phyloP scores from a whole-genome alignment of 2,888 invertebrate species.

The Chrysomela aeneicollis region DNA sequence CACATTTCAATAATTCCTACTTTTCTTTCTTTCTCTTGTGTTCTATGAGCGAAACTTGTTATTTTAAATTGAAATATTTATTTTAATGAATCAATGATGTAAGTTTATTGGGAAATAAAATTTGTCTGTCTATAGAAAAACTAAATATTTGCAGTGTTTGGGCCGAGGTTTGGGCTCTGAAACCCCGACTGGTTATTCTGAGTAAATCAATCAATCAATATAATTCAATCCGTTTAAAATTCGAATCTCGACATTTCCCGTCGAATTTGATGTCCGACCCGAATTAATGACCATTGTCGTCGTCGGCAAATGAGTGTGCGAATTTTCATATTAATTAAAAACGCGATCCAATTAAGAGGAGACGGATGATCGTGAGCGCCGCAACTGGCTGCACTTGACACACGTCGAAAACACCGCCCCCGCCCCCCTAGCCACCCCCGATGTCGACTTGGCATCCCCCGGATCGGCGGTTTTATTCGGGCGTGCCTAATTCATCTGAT shows the following conservation, averaged over 20 bases:
- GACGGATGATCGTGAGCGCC: slow-evolving; percentile 56
- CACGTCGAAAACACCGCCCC: slow-evolving; percentile 58
- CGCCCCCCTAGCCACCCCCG: slow-evolving; percentile 37
- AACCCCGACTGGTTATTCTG: too few relatives aligned
- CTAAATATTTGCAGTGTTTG: too few relatives aligned
- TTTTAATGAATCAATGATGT: too few relatives aligned
- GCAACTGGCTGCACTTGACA: slow-evolving; percentile 60
- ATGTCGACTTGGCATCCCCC: slow-evolving; percentile 35
- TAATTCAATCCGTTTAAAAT: too few relatives aligned
- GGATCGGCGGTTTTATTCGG: slow-evolving; percentile 40
- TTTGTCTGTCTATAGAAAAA: too few relatives aligned
- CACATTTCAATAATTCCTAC: too few relatives aligned
- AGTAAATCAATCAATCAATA: too few relatives aligned
- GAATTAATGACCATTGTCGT: slow-evolving; percentile 36
- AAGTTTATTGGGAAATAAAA: too few relatives aligned
- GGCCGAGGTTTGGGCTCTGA: too few relatives aligned
- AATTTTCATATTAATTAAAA: slow-evolving; percentile 63
- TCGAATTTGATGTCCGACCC: background rate
- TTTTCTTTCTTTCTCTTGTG: too few relatives aligned
- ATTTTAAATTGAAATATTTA: too few relatives aligned
- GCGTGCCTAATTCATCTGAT: slow-evolving; percentile 48
- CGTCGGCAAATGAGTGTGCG: slow-evolving; percentile 50
- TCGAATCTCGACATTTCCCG: background rate
- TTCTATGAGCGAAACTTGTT: too few relatives aligned
- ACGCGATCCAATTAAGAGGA: slow-evolving; percentile 62